Conservation (phyloP, 2,113 vertebrate genomes). For the Camelus dromedarius region DNA sequence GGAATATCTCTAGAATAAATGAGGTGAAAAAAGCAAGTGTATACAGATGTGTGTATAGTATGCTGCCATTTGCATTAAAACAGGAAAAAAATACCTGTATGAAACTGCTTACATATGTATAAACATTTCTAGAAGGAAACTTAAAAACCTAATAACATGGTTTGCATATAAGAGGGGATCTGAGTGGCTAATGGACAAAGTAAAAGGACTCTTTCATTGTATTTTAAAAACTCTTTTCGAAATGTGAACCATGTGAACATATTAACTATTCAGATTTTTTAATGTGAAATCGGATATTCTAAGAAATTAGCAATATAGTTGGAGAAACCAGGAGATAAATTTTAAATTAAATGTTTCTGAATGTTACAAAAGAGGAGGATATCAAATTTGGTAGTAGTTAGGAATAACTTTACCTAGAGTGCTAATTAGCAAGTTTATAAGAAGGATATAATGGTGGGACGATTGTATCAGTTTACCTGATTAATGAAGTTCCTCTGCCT, state of each 20-base stretch:
- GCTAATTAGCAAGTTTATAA: constrained; percentile 24
- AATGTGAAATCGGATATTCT: background rate
- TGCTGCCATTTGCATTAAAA: background rate
- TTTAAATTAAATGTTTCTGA: constrained; percentile 56
- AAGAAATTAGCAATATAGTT: constrained; percentile 23
- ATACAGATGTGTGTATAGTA: background rate
- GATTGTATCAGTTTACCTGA: background rate
- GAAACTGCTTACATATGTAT: background rate
- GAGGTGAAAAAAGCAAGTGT: background rate
- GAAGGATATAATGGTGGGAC: background rate
- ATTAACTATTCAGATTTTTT: constrained; percentile 33
- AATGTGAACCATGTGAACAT: constrained; percentile 34
- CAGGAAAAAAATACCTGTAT: background rate
- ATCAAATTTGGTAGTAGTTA: constrained; percentile 5
- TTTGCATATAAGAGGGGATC: constrained; percentile 5
- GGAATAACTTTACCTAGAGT: background rate
- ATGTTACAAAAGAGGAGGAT: constrained; percentile 14
- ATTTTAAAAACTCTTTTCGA: background rate
- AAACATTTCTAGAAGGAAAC: constrained; percentile 5
- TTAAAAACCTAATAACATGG: constrained; percentile 33
- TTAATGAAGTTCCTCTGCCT: background rate
- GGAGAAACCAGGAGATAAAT: background rate
- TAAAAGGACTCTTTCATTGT: constrained; percentile 1
- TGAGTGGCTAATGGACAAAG: constrained; percentile 18
- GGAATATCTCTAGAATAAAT: background rate